Evolutionary conservation across 2,113 vertebrate genomes (phyloP), one percentile per base, ranked within the genome.

Genomic region (Romanogobio albipinnatus): DNA sequence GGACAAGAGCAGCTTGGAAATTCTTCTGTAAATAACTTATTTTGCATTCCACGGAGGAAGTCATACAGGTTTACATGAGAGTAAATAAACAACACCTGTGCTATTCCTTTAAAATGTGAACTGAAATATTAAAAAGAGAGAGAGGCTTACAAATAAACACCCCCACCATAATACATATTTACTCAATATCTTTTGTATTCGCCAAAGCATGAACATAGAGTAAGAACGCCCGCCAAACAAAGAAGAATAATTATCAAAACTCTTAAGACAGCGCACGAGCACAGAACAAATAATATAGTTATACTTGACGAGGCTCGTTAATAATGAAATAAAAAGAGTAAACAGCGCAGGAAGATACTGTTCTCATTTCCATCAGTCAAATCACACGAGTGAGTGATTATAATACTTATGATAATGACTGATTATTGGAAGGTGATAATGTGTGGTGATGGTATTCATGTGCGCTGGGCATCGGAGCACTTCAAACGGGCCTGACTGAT

Each of bases 391-490:
- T 74, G 59, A 61, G 75, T 82, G 83, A 83, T 73, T 71, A 49
- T 49, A 64, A 83, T 82, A 62, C 56, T 85, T 76, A 85, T 83
- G 84, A 81, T 82, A 82, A 84, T 81, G 39, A 61, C 36, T 84
- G 66, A 85, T 73, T 76, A 83, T 66, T 26, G 5, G 33, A 76
- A 9, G 17, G 45, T 76, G 86, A 84, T 81, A 88, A 85, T 51
- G 33, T 9, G 26, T 10, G 83, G 43, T 59, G 75, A 84, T 71
- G 85, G 79, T 74, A 83, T 87, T 83, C 62, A 76, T 76, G 84
- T 88, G 86, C 17, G 70, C 19, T 14, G 86, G 87, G 77, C 85
- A 86, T 64, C 56, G 68, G 49, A 66, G 83, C 70, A 88, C 85
- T 70, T 88, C 71, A 89, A 89, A 83, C 71, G 59, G 49, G 53